Conservation (phyloP, 1,140 invertebrate genomes). For the Trigoniulus corallinus region DNA sequence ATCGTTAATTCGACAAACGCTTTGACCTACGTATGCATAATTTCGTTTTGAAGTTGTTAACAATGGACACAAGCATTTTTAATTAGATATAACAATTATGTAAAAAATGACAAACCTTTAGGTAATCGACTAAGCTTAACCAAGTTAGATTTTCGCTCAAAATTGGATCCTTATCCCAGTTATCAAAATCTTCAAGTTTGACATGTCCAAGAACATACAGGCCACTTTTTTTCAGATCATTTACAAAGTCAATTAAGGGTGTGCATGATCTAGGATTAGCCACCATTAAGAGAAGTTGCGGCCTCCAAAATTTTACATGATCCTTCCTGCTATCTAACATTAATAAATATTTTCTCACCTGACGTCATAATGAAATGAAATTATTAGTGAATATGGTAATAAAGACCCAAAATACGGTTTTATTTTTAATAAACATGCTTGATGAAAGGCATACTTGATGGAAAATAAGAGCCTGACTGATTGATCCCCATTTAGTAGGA, state of each 20-base stretch:
- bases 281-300: conserved; percentile 87
- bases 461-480: conserved; percentile 96
- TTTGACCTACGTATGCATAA: too few relatives aligned
- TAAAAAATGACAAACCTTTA: conserved; percentile 37
- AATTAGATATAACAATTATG: not conserved
- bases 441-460: conserved; percentile 53
- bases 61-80: too few relatives aligned
- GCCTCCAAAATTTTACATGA: conserved; percentile 98
- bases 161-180: conserved; percentile 41
- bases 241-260: conserved; percentile 90
- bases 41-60: too few relatives aligned
- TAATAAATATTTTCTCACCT: conserved; percentile 89
- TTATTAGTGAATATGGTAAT: not conserved
- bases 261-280: conserved; percentile 75
- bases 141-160: conserved; percentile 64
- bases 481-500: conserved; percentile 81
- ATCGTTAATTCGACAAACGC: conserved; percentile 93
- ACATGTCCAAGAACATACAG: conserved; percentile 90
- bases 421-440: not conserved
- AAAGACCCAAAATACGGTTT: not conserved
- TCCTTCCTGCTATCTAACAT: conserved; percentile 89
- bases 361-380: too few relatives aligned
- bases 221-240: conserved; percentile 96
- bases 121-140: conserved; percentile 69
- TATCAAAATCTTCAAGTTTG: conserved; percentile 33